Percentiles rank a stretch among this genome's conserved stretches.
These are phyloP conservation scores for Myrmecophaga tridactyla DNA, from an alignment of 2,113 vertebrate species.

Conservation along the genomic window DNA sequence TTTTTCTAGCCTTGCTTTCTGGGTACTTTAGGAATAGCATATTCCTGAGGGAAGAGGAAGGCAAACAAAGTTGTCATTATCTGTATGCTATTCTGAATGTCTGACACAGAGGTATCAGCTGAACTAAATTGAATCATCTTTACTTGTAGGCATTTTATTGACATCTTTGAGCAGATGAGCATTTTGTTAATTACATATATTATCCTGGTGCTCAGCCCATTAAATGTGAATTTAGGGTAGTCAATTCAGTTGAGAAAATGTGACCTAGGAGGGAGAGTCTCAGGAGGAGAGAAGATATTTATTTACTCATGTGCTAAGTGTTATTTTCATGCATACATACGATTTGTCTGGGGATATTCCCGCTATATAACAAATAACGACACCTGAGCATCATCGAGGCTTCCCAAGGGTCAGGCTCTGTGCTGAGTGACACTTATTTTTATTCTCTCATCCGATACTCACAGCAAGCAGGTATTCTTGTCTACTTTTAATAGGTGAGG, in stretches of 20 bases:
- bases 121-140: background rate
- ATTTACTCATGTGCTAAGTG: background rate
- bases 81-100: background rate
- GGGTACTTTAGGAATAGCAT: background rate
- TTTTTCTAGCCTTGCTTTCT: background rate
- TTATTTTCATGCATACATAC: too few species aligned
- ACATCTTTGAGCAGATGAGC: background rate
- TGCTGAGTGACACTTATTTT: background rate
- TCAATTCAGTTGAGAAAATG: background rate
- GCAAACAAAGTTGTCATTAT: background rate
- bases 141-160: background rate
- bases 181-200: background rate
- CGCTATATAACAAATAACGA: background rate
- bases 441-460: background rate
- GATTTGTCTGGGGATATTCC: background rate
- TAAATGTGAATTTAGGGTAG: background rate
- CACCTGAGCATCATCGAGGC: background rate
- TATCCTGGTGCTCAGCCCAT: background rate
- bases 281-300: background rate
- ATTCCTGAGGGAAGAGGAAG: background rate
- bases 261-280: background rate
- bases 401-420: background rate
- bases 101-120: background rate
- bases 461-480: background rate
- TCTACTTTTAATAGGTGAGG: background rate